These are phyloP conservation scores for Sylvicola fuscatus DNA, from an alignment of 2,888 invertebrate species.

Conservation along the genomic window DNA sequence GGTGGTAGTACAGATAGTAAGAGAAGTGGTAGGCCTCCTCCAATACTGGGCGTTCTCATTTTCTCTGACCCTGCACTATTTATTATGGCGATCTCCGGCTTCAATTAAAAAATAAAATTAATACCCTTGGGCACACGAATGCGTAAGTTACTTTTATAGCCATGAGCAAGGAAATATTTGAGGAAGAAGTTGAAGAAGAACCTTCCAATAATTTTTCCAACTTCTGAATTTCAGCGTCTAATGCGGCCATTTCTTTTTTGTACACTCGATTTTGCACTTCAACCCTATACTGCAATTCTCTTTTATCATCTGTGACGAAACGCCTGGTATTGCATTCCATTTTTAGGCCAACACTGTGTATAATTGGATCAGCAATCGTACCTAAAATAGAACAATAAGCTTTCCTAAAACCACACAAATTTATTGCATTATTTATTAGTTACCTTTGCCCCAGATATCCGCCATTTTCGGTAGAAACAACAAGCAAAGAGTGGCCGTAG, in stretches of 20 bases:
- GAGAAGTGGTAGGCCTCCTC: slow-evolving; percentile 46
- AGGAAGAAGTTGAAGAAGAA: slow-evolving; percentile 34
- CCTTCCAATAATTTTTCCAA: slow-evolving; percentile 50
- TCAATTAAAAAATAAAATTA: not conserved
- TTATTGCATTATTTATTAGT: slow-evolving; percentile 1
- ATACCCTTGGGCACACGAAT: no score
- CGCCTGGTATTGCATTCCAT: slow-evolving; percentile 74
- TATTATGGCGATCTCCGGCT: no score
- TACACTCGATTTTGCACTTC: slow-evolving; percentile 85
- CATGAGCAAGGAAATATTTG: slow-evolving; percentile 9
- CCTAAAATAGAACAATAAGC: slow-evolving; percentile 20
- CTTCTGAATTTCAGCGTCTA: slow-evolving; percentile 57
- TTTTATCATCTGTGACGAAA: slow-evolving; percentile 62
- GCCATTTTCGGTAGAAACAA: slow-evolving; percentile 73
- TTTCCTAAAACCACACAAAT: slow-evolving; percentile 2
- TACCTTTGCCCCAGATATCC: slow-evolving; percentile 34
- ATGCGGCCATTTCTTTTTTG: slow-evolving; percentile 54
- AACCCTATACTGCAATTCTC: slow-evolving; percentile 65
- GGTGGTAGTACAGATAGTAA: slow-evolving; percentile 52
- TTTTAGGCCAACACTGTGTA: slow-evolving; percentile 72
- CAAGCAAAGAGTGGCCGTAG: slow-evolving; percentile 67
- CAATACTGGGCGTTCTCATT: slow-evolving; percentile 39
- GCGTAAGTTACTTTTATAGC: no score
- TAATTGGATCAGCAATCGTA: slow-evolving; percentile 55
- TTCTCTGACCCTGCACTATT: slow-evolving; percentile 7